Evolutionary conservation across 2,113 vertebrate genomes (phyloP).

Genomic region (Argyrosomus japonicus): DNA sequence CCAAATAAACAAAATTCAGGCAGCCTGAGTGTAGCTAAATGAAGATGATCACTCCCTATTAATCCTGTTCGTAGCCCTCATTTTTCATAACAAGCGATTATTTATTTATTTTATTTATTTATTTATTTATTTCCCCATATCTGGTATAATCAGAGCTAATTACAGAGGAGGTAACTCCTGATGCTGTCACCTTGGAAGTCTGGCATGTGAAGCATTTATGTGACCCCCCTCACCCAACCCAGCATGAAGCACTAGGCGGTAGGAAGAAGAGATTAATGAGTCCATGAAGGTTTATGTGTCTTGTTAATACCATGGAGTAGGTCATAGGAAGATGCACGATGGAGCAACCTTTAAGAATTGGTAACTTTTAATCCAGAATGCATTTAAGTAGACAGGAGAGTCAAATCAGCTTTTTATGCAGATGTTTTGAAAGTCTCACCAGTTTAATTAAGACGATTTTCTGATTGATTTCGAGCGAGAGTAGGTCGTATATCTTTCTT

Average conservation of each 20-base stretch:
- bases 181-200: slow-evolving; percentile 22
- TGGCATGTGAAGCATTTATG: slow-evolving; percentile 29
- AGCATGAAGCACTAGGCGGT: slow-evolving; percentile 11
- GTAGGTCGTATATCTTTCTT: slow-evolving; percentile 42
- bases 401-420: slow-evolving; percentile 11
- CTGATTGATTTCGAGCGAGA: slow-evolving; percentile 52
- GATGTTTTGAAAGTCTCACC: slow-evolving; percentile 41
- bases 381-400: slow-evolving; percentile 2
- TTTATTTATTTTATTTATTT: background rate
- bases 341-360: slow-evolving; percentile 35
- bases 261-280: slow-evolving; percentile 46
- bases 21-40: slow-evolving; percentile 20
- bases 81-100: slow-evolving; percentile 18
- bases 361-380: slow-evolving; percentile 2
- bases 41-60: slow-evolving; percentile 33
- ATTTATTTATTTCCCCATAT: background rate
- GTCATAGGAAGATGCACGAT: slow-evolving; percentile 38
- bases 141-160: slow-evolving; percentile 40
- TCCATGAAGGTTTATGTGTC: slow-evolving; percentile 52
- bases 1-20: slow-evolving; percentile 43
- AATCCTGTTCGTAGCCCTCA: slow-evolving; percentile 18
- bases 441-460: slow-evolving; percentile 36
- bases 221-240: slow-evolving; percentile 16
- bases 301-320: slow-evolving; percentile 38
- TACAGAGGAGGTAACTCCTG: slow-evolving; percentile 18